Percentiles rank a stretch among this genome's conserved stretches.
Evolutionary conservation across 2,113 vertebrate genomes (phyloP).

Genomic region (Amphiprion percula): DNA sequence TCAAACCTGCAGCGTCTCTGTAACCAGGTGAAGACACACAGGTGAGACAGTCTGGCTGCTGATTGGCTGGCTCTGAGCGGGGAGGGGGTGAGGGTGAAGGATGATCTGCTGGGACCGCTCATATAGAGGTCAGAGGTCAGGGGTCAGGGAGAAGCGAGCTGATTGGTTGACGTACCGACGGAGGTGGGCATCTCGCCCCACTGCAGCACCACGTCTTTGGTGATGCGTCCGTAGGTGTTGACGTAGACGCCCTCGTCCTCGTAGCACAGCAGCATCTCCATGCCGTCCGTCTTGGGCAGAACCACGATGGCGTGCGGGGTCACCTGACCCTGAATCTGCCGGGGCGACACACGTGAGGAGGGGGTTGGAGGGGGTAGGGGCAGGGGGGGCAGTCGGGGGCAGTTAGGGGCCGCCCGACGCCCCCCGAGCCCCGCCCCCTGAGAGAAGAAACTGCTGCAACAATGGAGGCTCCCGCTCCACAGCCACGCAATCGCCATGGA

Average conservation of each 20-base stretch:
- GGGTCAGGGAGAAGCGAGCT: conserved; percentile 66
- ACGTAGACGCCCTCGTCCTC: conserved; percentile 99
- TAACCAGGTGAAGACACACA: conserved; percentile 29
- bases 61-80: conserved; percentile 26
- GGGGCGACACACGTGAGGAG: conserved; percentile 67
- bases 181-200: conserved; percentile 99
- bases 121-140: conserved; percentile 52
- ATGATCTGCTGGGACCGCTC: conserved; percentile 49
- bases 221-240: conserved; percentile 99
- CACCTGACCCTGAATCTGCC: conserved; percentile 99
- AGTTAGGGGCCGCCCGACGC: conserved; percentile 57
- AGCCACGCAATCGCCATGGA: conserved; percentile 59
- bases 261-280: conserved; percentile 99
- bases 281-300: conserved; percentile 98
- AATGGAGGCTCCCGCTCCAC: conserved; percentile 76
- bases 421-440: conserved; percentile 20
- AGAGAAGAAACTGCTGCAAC: conserved; percentile 86
- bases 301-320: conserved; percentile 99
- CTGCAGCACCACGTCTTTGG: conserved; percentile 99
- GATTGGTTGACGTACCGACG: conserved; percentile 91
- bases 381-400: neutral
- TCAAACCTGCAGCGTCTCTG: conserved; percentile 33
- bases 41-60: conserved; percentile 29
- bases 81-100: conserved; percentile 44
- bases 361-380: conserved; percentile 50